Evolutionary conservation across 1,140 invertebrate species (phyloP).

Genomic region (Oryctes rhinoceros): DNA sequence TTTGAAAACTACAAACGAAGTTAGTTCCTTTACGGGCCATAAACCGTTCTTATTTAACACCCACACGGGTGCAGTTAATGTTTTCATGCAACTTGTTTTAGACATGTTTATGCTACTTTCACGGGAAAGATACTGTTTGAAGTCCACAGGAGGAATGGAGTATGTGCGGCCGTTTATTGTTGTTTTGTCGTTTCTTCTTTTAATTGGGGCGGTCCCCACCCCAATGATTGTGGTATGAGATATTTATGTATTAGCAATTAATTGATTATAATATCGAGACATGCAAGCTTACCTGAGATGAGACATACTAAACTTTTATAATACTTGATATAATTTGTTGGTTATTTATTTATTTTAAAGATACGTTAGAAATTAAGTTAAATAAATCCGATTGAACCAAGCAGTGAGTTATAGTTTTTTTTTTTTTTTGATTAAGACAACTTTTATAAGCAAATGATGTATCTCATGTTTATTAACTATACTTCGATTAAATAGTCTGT

Average conservation of each 20-base stretch:
- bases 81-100: not conserved
- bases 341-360: too few relatives aligned
- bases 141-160: not conserved
- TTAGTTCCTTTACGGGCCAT: not conserved
- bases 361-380: too few relatives aligned
- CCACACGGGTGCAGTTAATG: not conserved
- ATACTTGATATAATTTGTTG: too few relatives aligned
- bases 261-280: not conserved
- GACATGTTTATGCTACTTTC: not conserved
- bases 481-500: too few relatives aligned
- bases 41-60: not conserved
- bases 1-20: not conserved
- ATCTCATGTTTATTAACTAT: too few relatives aligned
- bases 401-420: too few relatives aligned
- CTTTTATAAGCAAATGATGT: too few relatives aligned
- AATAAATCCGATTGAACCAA: too few relatives aligned
- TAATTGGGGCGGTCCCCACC: not conserved
- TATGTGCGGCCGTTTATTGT: not conserved
- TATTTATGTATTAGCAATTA: not conserved
- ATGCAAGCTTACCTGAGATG: not conserved
- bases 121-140: too few relatives aligned
- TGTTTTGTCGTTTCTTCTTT: not conserved
- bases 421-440: too few relatives aligned
- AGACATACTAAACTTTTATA: too few relatives aligned
- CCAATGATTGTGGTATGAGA: not conserved